Evolutionary conservation across 2,797 vertebrate genomes (phyloP).

Genomic region (Syndactyla subalaris): DNA sequence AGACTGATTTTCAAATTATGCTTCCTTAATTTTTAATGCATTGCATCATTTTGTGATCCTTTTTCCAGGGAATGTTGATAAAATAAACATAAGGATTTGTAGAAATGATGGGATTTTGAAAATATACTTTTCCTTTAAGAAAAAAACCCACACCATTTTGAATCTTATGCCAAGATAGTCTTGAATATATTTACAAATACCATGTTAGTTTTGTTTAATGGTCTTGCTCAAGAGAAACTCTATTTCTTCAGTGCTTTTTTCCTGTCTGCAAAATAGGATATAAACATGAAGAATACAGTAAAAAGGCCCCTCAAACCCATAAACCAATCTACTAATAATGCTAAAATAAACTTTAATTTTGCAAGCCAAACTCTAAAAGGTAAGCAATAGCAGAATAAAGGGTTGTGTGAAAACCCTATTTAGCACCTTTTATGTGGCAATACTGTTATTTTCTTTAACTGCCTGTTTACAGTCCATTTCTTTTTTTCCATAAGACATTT

Average conservation of each 20-base stretch:
- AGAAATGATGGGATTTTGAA: not conserved
- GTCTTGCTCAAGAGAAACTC: not conserved
- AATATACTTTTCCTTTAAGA: not conserved
- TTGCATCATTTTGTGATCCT: not conserved
- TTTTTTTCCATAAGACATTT: not conserved
- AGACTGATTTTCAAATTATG: constrained; percentile 31
- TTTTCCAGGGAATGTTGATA: not conserved
- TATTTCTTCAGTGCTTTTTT: not conserved
- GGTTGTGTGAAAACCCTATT: not conserved
- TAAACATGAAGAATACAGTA: not conserved
- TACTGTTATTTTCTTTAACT: not conserved
- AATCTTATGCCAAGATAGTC: not conserved
- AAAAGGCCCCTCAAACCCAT: not conserved
- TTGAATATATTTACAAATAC: not conserved
- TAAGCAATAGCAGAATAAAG: not conserved
- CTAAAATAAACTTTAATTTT: not conserved
- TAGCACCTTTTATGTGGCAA: not conserved
- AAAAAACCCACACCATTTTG: not conserved
- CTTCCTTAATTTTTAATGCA: constrained; percentile 18
- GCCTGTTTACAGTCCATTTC: not conserved
- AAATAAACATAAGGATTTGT: not conserved
- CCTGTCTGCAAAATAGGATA: not conserved
- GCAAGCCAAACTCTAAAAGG: not conserved
- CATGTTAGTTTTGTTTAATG: not conserved
- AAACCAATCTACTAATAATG: not conserved